Conservation (phyloP, 2,797 vertebrate genomes). For the Cirrhinus mrigala region DNA sequence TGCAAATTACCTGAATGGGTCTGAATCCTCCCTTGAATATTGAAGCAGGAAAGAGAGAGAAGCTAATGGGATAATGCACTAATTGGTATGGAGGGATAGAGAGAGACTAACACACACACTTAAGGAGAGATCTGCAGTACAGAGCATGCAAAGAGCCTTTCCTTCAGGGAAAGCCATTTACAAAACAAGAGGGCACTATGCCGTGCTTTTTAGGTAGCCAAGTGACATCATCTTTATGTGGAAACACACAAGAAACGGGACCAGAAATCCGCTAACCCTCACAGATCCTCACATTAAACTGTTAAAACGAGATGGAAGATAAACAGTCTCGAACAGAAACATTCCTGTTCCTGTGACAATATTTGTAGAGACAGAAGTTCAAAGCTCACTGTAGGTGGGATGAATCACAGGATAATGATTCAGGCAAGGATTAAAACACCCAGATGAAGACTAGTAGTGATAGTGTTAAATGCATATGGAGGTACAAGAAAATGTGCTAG, state of each 20-base stretch:
- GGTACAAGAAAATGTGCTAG: not conserved
- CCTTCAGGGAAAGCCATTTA: conserved; percentile 22
- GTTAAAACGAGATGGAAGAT: not conserved
- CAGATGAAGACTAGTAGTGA: not conserved
- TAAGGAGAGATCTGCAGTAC: conserved; percentile 37
- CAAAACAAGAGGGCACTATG: conserved; percentile 22
- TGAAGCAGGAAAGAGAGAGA: conserved; percentile 97
- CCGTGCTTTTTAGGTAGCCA: conserved; percentile 36
- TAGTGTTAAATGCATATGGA: not conserved
- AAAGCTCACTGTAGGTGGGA: conserved; percentile 2
- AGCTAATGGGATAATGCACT: conserved; percentile 90
- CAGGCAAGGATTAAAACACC: conserved; percentile 10
- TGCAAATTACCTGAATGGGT: conserved; percentile 86
- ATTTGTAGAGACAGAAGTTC: conserved; percentile 26
- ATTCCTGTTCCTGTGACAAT: not conserved
- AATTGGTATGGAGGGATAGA: conserved; percentile 68
- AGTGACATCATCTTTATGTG: conserved; percentile 42
- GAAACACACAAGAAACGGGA: conserved; percentile 54
- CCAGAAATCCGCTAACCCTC: conserved; percentile 46
- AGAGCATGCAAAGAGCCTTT: conserved; percentile 50
- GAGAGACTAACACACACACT: conserved; percentile 53
- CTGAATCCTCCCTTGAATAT: conserved; percentile 99
- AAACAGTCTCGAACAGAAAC: not conserved
- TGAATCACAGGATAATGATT: conserved; percentile 1
- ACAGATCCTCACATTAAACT: conserved; percentile 28